phyloP scores from a whole-genome alignment of 1,140 invertebrate genomes.

The Hirudo medicinalis region DNA sequence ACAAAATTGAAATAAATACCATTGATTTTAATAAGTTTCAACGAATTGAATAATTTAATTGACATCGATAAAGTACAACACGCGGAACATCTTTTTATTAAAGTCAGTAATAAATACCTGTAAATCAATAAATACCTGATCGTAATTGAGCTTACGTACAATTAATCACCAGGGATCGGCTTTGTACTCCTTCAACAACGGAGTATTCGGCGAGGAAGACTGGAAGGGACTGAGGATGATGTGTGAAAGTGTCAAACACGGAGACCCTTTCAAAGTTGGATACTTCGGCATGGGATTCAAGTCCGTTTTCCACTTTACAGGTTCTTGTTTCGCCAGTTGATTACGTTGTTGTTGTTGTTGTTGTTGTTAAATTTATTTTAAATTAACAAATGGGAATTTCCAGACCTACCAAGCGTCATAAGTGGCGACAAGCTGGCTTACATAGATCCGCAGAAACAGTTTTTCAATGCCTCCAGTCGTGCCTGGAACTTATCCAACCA shows the following conservation, averaged over 20 bases:
- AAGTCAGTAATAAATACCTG: too few species aligned
- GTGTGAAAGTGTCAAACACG: conserved; percentile 29
- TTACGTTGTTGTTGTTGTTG: neutral
- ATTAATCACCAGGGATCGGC: conserved; percentile 26
- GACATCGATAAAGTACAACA: too few species aligned
- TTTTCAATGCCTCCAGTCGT: conserved; percentile 17
- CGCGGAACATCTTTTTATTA: too few species aligned
- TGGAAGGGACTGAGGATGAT: conserved; percentile 31
- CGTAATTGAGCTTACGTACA: too few species aligned
- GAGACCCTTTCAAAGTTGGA: conserved; percentile 32
- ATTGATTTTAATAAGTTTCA: too few species aligned
- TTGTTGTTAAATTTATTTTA: neutral
- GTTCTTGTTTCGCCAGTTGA: conserved; percentile 18
- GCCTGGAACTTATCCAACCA: conserved; percentile 19
- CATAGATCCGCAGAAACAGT: conserved; percentile 29
- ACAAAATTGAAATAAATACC: too few species aligned
- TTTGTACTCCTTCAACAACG: conserved; percentile 31
- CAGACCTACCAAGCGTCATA: conserved; percentile 33
- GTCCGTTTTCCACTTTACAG: conserved; percentile 35
- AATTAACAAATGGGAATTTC: neutral
- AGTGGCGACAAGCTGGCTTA: conserved; percentile 30
- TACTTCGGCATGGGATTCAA: conserved; percentile 35
- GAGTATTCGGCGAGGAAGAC: conserved; percentile 29
- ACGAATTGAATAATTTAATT: too few species aligned
- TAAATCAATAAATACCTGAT: too few species aligned